Percentiles rank a stretch among this genome's conserved stretches.
Evolutionary conservation across 1,140 invertebrate genomes (phyloP).

Genomic region (Trypoxylus dichotomus): DNA sequence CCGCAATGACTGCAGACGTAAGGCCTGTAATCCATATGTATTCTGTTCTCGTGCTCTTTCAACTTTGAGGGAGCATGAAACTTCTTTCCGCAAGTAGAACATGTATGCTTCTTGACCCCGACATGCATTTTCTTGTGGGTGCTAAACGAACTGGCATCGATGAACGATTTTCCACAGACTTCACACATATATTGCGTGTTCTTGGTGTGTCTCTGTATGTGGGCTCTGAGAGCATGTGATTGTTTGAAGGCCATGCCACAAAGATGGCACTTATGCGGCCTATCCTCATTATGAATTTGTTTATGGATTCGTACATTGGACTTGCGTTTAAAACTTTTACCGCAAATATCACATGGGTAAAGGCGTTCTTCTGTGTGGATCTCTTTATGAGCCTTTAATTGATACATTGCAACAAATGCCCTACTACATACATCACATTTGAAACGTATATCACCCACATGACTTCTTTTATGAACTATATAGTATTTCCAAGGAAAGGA

Average conservation of each 20-base stretch:
- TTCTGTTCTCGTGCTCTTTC: neutral
- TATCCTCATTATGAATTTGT: no score
- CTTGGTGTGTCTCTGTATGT: neutral
- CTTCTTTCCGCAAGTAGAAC: no score
- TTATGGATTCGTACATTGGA: no score
- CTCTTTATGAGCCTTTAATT: slow-evolving; percentile 35
- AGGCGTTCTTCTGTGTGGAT: slow-evolving; percentile 35
- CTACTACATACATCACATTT: slow-evolving; percentile 33
- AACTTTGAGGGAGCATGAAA: no score
- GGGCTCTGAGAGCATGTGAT: neutral
- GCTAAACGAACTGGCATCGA: neutral
- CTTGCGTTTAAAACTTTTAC: neutral
- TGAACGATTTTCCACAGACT: neutral
- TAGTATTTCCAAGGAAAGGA: neutral
- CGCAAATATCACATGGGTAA: slow-evolving; percentile 52
- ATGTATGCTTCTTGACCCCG: no score
- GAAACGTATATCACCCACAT: slow-evolving; percentile 35
- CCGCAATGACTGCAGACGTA: slow-evolving; percentile 42
- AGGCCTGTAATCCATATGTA: slow-evolving; percentile 33
- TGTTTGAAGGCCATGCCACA: no score
- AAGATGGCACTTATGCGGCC: no score
- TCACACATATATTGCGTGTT: neutral
- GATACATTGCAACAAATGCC: slow-evolving; percentile 31
- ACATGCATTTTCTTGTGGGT: neutral
- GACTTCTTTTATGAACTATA: slow-evolving; percentile 32